These are phyloP conservation scores for Rhodophaea formosa DNA, from an alignment of 2,888 invertebrate genomes.

Conservation along the genomic window DNA sequence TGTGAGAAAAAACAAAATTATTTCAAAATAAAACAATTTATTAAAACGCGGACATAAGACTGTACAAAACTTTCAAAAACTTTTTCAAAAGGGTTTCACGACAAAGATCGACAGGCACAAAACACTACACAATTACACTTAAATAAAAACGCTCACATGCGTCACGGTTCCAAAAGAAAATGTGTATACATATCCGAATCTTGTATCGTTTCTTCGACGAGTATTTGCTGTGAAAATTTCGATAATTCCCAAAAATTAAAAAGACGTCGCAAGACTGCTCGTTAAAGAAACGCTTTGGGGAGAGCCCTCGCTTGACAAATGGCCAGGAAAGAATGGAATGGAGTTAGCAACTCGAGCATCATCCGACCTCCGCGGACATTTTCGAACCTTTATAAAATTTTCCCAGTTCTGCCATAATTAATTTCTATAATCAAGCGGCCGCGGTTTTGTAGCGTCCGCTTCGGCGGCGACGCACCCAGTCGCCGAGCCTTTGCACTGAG, in stretches of 20 bases:
- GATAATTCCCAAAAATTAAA: constrained; percentile 39
- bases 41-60: constrained; percentile 52
- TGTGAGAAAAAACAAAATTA: not conserved
- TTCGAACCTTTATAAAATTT: constrained; percentile 73
- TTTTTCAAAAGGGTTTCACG: constrained; percentile 53
- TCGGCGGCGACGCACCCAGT: constrained; percentile 53
- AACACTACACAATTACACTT: constrained; percentile 68
- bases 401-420: constrained; percentile 74
- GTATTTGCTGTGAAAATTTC: constrained; percentile 60
- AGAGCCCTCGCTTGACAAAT: constrained; percentile 33
- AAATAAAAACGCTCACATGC: constrained; percentile 46
- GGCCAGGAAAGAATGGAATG: constrained; percentile 9
- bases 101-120: constrained; percentile 45
- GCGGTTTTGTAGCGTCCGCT: constrained; percentile 73
- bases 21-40: constrained; percentile 44
- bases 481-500: constrained; percentile 31
- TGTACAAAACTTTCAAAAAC: constrained; percentile 40
- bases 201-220: constrained; percentile 45
- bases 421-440: constrained; percentile 67
- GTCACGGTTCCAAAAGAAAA: constrained; percentile 34
- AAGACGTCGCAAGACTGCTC: constrained; percentile 54
- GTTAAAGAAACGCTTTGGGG: constrained; percentile 48
- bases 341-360: constrained; percentile 47
- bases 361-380: constrained; percentile 70
- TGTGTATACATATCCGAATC: not conserved